A percentile compares a stretch with the other conserved stretches of the same genome.
These are phyloP conservation scores for Eupeodes latifasciatus DNA, from an alignment of 2,888 invertebrate genomes.

Conservation along the genomic window DNA sequence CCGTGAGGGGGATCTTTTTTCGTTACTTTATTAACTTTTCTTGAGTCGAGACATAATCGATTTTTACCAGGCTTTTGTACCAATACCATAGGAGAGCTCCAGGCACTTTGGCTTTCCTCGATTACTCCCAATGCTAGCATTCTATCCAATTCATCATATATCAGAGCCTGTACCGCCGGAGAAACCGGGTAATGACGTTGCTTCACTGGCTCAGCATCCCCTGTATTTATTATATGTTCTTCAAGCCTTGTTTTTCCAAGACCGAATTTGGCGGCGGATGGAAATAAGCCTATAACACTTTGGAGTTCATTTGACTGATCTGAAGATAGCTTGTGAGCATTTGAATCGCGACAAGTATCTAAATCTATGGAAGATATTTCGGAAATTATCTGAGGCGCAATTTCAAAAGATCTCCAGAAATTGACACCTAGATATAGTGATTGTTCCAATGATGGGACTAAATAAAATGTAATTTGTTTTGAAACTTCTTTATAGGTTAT, in stretches of 20 bases:
- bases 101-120: not conserved
- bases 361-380: not conserved
- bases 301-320: not conserved
- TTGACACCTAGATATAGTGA: not conserved
- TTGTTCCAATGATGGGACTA: constrained; percentile 4
- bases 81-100: not conserved
- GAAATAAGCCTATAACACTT: constrained; percentile 13
- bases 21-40: not conserved
- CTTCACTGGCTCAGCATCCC: not conserved
- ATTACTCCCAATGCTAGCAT: not conserved
- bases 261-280: constrained; percentile 5
- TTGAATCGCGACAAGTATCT: constrained; percentile 2
- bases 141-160: not conserved
- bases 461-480: not conserved
- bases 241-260: not conserved
- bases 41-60: not conserved
- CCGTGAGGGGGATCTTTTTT: too few relatives aligned
- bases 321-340: constrained; percentile 8
- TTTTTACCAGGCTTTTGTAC: not conserved
- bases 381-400: constrained; percentile 11
- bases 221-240: not conserved
- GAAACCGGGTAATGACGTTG: not conserved
- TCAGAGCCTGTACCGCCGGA: not conserved
- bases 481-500: constrained; percentile 11
- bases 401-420: constrained; percentile 31